Evolutionary conservation across 2,797 vertebrate genomes (phyloP).

Genomic region (Sebastes itinus): DNA sequence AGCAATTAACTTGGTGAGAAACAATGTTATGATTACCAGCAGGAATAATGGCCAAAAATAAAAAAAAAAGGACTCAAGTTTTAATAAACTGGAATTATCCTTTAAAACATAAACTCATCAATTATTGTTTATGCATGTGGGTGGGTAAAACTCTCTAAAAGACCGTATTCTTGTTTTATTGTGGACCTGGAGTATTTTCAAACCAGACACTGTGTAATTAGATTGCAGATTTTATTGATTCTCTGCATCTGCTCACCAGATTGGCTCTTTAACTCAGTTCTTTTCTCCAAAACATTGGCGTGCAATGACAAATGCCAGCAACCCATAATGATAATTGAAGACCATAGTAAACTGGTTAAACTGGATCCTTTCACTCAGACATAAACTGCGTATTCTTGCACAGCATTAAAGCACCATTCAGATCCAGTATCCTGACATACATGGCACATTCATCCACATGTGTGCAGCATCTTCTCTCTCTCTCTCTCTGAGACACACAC

Average conservation of each 20-base stretch:
- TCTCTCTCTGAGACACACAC: background rate
- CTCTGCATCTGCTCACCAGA: background rate
- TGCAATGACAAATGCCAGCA: background rate
- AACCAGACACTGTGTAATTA: background rate
- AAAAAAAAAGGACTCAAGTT: background rate
- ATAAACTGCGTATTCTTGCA: background rate
- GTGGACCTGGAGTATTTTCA: background rate
- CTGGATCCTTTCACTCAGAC: background rate
- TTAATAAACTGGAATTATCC: background rate
- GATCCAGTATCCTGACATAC: background rate
- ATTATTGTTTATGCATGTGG: background rate
- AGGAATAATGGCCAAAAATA: background rate
- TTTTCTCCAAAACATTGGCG: background rate
- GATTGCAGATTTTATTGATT: background rate
- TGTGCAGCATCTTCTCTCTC: background rate
- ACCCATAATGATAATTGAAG: background rate
- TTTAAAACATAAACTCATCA: background rate
- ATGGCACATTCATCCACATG: background rate
- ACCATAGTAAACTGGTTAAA: background rate
- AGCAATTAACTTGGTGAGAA: background rate
- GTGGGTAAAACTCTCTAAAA: background rate
- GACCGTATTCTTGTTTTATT: background rate
- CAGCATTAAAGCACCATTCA: slow-evolving; percentile 6
- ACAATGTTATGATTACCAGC: background rate
- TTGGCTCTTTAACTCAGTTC: background rate